A percentile compares a stretch with the other conserved stretches of the same genome.
These are phyloP conservation scores for Engystomops pustulosus DNA, from an alignment of 2,113 vertebrate species.

Conservation along the genomic window DNA sequence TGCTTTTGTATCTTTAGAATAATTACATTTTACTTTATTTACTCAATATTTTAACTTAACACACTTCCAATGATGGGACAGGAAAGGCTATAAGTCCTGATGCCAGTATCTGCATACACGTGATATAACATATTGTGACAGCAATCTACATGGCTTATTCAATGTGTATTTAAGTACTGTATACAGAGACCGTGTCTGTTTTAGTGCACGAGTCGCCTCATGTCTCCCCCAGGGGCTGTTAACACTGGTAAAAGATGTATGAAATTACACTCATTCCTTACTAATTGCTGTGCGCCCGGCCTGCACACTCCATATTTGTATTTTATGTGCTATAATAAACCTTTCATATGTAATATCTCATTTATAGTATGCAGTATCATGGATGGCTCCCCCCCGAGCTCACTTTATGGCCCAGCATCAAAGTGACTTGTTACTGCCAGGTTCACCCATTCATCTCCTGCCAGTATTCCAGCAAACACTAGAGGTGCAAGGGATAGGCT, in stretches of 20 bases:
- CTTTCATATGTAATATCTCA: constrained; percentile 45
- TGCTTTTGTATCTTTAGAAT: no score
- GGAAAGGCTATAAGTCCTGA: neutral
- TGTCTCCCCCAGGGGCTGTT: constrained; percentile 52
- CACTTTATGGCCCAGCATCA: constrained; percentile 7
- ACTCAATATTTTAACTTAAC: no score
- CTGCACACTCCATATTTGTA: constrained; percentile 40
- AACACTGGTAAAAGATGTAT: constrained; percentile 56
- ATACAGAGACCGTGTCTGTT: neutral
- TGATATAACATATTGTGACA: neutral
- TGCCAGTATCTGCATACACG: neutral
- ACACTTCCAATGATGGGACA: neutral
- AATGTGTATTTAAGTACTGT: neutral
- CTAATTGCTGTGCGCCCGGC: constrained; percentile 49
- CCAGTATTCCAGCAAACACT: neutral
- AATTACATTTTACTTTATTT: no score
- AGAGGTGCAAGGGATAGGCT: neutral
- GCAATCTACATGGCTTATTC: neutral
- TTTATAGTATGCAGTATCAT: constrained; percentile 46
- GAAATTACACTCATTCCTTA: constrained; percentile 52
- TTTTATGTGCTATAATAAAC: constrained; percentile 57
- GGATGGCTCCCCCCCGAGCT: neutral
- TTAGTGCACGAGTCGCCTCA: constrained; percentile 13
- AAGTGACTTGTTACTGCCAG: constrained; percentile 24
- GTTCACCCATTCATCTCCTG: neutral